Evolutionary conservation across 2,113 vertebrate species (phyloP), one percentile per base, ranked within the genome.

Genomic region (Thymallus thymallus): DNA sequence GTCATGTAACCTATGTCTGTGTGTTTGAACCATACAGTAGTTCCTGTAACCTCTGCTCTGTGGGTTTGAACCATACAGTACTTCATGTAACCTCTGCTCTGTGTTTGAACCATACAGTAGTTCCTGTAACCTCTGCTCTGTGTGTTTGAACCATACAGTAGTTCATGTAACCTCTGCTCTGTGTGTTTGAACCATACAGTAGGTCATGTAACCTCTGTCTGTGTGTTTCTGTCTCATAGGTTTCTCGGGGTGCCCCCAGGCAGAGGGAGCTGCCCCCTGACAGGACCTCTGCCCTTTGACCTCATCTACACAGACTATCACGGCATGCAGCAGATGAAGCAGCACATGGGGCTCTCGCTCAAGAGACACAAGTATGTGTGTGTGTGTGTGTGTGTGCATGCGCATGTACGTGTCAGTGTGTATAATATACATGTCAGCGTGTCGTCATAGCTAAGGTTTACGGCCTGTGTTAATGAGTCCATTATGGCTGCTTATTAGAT

Each of bases 251-350:
- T 98, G 46, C 98, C 98, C 26, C 98, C 98, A 20, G 98, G 98
- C 74, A 94, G 97, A 87, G 98, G 98, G 67, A 99, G 93, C 87
- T 99, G 98, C 80, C 98, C 98, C 1, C 88, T 99, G 87, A 98
- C 94, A 22, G 92, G 88, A 35, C 96, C 97, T 14, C 84, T 99
- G 90, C 93, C 95, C 69, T 99, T 99, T 0, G 96, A 99, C 93
- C 95, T 99, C 87, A 95, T 99, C 85, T 99, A 99, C 88, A 99
- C 98, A 0, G 98, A 99, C 92, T 99, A 99, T 90, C 98, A 98
- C 0, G 98, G 98, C 58, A 90, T 99, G 65, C 96, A 98, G 86
- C 98, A 99, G 92, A 99, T 99, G 98, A 98, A 95, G 78, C 97
- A 97, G 81, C 94, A 99, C 93, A 99, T 99, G 98, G 98, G 98